Conservation (phyloP, 2,113 vertebrate genomes). For the Miniopterus natalensis region DNA sequence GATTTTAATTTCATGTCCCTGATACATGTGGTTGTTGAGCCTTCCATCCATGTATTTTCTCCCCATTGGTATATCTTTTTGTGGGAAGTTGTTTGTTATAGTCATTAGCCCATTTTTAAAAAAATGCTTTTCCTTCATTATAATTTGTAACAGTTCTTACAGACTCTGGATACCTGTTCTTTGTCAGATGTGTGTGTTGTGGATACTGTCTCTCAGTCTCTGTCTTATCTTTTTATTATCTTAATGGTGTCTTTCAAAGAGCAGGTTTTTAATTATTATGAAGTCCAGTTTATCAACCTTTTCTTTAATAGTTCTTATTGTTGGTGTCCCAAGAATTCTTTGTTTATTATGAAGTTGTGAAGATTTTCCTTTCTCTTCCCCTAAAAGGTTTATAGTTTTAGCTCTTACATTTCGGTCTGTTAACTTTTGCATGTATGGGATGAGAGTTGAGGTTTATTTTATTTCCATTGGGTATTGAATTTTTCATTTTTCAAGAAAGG, state of each 20-base stretch:
- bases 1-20: not conserved
- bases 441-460: not conserved
- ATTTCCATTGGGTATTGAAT: not conserved
- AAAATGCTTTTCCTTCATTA: not conserved
- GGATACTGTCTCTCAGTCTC: not conserved
- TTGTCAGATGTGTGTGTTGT: not conserved
- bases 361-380: not conserved
- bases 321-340: not conserved
- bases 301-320: not conserved
- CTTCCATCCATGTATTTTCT: not conserved
- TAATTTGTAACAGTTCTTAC: not conserved
- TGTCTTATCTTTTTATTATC: not conserved
- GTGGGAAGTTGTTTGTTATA: not conserved
- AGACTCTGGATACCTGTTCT: not conserved
- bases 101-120: not conserved
- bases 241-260: not conserved
- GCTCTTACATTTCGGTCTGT: not conserved
- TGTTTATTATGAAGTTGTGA: not conserved
- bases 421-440: not conserved
- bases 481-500: not conserved
- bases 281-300: not conserved
- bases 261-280: not conserved
- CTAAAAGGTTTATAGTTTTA: not conserved
- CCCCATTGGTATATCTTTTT: not conserved
- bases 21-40: not conserved